A percentile compares a stretch with the other conserved stretches of the same genome.
Conservation (phyloP, 2,113 vertebrate genomes). For the Oenanthe melanoleuca region DNA sequence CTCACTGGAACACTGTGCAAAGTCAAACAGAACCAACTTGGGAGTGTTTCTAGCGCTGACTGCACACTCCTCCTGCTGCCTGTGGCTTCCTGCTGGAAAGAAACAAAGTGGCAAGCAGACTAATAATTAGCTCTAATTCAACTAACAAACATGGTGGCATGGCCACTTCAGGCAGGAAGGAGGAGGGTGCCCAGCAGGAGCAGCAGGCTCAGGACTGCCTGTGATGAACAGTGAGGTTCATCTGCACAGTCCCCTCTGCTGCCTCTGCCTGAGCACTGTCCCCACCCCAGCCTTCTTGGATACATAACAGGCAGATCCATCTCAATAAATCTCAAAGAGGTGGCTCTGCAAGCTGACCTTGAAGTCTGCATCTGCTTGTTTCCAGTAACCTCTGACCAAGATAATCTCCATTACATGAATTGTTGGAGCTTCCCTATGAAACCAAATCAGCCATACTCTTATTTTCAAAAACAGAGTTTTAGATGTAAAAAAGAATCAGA, state of each 20-base stretch:
- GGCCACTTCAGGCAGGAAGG: background rate
- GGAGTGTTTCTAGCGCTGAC: background rate
- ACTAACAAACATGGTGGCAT: fast-evolving
- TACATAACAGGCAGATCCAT: background rate
- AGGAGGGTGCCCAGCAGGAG: background rate
- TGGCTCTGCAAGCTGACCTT: background rate
- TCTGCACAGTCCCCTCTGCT: background rate
- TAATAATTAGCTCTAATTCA: background rate
- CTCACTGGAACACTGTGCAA: background rate
- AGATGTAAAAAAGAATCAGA: background rate
- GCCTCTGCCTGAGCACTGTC: background rate
- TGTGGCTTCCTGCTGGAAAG: background rate
- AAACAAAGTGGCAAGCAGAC: background rate
- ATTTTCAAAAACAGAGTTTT: background rate
- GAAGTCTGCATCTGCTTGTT: background rate
- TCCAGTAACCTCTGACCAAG: background rate
- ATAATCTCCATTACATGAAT: background rate
- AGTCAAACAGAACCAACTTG: background rate
- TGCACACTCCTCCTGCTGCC: fast-evolving
- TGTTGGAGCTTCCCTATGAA: background rate
- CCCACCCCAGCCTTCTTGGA: background rate
- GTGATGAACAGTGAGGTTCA: fast-evolving
- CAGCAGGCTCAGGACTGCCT: background rate
- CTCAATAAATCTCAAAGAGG: background rate
- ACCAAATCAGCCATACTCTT: background rate